Conservation (phyloP, 92 coral and sea anemone species). For the Muricea muricata region DNA sequence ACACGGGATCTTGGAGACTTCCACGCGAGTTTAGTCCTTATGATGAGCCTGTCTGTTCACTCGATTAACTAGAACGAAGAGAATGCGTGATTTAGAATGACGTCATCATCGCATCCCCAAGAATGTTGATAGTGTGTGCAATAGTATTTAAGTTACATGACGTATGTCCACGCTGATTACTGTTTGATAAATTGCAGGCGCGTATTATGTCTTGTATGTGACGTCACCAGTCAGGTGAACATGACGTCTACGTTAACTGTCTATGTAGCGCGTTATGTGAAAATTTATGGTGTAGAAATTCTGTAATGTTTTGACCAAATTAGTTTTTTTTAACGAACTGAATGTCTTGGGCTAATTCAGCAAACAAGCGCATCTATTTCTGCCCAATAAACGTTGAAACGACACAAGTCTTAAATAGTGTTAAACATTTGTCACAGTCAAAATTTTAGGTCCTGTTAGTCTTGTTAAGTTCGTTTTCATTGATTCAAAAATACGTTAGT, state of each 20-base stretch:
- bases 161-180: slow-evolving; percentile 4
- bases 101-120: slow-evolving; percentile 37
- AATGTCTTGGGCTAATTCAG: slow-evolving; percentile 49
- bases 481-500: too few species aligned
- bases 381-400: slow-evolving; percentile 15
- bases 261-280: background rate
- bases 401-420: background rate
- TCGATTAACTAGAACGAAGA: slow-evolving; percentile 31
- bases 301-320: background rate
- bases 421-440: too few species aligned
- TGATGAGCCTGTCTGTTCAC: slow-evolving; percentile 36
- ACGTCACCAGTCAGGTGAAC: slow-evolving; percentile 16
- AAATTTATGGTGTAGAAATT: background rate
- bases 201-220: background rate
- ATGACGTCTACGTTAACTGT: background rate
- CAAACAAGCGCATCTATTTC: slow-evolving; percentile 19
- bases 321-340: background rate
- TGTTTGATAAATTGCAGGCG: slow-evolving; percentile 1
- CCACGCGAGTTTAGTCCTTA: slow-evolving; percentile 22
- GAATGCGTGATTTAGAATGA: slow-evolving; percentile 23
- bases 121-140: slow-evolving; percentile 38
- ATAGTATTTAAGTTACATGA: background rate
- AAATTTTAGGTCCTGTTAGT: too few species aligned
- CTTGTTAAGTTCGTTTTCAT: too few species aligned
- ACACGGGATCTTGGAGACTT: slow-evolving; percentile 21